Evolutionary conservation across 2,113 vertebrate genomes (phyloP).

Genomic region (Panurus biarmicus): DNA sequence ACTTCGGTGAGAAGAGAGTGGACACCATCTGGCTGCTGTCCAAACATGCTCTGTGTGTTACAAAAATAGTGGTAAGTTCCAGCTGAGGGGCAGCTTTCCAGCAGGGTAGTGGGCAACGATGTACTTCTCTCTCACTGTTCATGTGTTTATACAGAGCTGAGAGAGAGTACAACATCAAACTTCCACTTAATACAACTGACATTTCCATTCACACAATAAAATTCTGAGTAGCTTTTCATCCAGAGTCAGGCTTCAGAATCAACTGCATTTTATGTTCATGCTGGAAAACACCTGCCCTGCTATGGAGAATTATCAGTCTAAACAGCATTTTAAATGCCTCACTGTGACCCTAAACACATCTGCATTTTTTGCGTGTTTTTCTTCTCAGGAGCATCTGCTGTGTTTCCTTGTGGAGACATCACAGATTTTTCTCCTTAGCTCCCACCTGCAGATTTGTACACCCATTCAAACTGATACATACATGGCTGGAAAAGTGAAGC

Average conservation of each 20-base stretch:
- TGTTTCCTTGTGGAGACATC: not conserved
- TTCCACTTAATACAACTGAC: not conserved
- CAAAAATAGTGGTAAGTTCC: not conserved
- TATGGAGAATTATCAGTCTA: not conserved
- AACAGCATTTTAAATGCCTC: not conserved
- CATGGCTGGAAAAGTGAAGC: not conserved
- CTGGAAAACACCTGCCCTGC: not conserved
- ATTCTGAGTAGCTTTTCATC: not conserved
- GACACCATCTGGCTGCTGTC: not conserved
- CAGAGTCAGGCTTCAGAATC: not conserved
- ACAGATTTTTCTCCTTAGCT: not conserved
- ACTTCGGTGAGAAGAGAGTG: not conserved
- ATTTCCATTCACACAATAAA: not conserved
- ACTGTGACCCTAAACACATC: not conserved
- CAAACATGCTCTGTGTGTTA: not conserved
- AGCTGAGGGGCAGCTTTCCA: not conserved
- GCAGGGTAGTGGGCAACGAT: not conserved
- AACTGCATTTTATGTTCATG: not conserved
- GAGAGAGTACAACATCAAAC: not conserved
- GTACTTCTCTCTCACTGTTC: not conserved
- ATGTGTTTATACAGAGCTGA: not conserved
- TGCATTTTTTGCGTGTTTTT: not conserved
- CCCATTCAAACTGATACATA: not conserved
- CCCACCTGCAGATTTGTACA: not conserved
- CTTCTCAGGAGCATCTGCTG: not conserved